Base-by-base conservation (phyloP, 2,113 vertebrate genomes). In the Oceanodroma tethys region DNA sequence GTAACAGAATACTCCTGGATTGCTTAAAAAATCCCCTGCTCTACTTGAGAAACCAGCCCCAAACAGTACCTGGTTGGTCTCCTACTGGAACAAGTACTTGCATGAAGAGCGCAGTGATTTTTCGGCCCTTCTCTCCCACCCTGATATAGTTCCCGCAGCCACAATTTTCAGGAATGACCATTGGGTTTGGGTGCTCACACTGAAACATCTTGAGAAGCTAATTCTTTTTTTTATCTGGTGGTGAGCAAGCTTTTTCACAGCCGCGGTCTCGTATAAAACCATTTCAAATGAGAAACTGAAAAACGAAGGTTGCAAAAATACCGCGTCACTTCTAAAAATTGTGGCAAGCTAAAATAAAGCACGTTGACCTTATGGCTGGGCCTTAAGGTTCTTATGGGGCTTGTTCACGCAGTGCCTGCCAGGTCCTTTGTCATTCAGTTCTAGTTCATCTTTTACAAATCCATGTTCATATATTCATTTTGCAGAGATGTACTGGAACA, bases 291-390 rank as follows among this genome's bases (percentile, higher is more conserved):
- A 48, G 67, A 86, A 94, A 45, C 16, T 53, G 50, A 53, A 53
- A 80, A 88, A 62, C 27, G 5, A 83, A 90, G 38, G 30, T 18
- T 88, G 25, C 47, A 71, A 78, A 92, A 94, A 78, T 42, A 82
- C 21, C 4, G 23, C 2, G 4, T 20, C 2, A n/a, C 40, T 92
- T 86, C 32, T 58, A 67, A 92, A 93, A 74, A 55, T 4, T 30
- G 12, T 36, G 16, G 27, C 30, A 78, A 71, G 13, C 15, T 82
- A 60, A 63, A 94, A 67, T 34, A 82, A 87, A 85, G 34, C 53
- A 27, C 0, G 0, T 32, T 75, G 45, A 95, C 45, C 75, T 53
- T 50, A n/a, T 26, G 40, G 23, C n/a, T 76, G 47, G 15, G 19
- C 66, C 78, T 29, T 66, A 74, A 70, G n/a, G 32, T 80, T 91